phyloP scores from a whole-genome alignment of 2,888 invertebrate species.

The Aelia acuminata region DNA sequence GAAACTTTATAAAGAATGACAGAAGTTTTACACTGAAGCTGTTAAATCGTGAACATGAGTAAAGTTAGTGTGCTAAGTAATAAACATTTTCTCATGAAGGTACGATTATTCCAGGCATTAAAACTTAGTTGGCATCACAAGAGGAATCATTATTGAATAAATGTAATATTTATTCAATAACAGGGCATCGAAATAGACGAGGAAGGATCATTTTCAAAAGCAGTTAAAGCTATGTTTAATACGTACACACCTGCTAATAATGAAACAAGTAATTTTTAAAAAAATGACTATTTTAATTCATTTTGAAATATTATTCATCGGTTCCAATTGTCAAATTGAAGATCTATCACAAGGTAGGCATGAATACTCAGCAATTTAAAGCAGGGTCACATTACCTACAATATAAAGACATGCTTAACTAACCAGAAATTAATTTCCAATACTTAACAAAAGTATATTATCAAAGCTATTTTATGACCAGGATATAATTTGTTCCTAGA shows the following conservation, averaged over 20 bases:
- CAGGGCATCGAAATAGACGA: neutral
- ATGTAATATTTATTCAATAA: neutral
- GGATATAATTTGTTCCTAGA: neutral
- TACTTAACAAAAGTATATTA: neutral
- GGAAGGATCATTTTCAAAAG: neutral
- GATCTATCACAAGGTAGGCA: neutral
- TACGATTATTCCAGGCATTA: constrained; percentile 2
- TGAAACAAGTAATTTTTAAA: neutral
- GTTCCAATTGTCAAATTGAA: neutral
- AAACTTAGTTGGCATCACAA: neutral
- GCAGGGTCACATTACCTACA: neutral
- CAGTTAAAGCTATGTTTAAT: neutral
- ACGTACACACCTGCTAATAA: neutral
- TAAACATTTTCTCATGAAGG: neutral
- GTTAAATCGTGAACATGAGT: neutral
- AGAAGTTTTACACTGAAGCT: neutral
- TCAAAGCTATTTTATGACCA: neutral
- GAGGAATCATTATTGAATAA: neutral
- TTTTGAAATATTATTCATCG: constrained; percentile 51
- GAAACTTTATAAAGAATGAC: neutral
- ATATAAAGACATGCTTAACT: neutral
- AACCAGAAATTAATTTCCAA: neutral
- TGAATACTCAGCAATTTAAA: neutral
- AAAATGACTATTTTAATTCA: constrained; percentile 51
- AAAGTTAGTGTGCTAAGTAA: neutral